phyloP scores from a whole-genome alignment of 2,797 vertebrate species.

The Miichthys miiuy region DNA sequence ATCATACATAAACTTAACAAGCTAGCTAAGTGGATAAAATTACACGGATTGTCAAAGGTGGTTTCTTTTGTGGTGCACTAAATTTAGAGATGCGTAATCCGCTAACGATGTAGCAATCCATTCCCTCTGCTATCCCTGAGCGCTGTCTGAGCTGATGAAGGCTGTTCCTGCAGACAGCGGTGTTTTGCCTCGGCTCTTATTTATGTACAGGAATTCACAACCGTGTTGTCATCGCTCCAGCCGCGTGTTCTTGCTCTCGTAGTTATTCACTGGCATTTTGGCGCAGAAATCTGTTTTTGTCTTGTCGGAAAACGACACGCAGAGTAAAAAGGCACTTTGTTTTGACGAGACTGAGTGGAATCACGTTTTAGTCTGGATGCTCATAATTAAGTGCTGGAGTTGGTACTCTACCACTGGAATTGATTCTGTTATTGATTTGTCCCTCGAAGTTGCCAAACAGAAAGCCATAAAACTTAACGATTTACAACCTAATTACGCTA shows the following conservation, averaged over 20 bases:
- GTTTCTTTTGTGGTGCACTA: slow-evolving; percentile 9
- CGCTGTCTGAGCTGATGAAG: slow-evolving; percentile 16
- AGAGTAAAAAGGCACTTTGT: slow-evolving; percentile 22
- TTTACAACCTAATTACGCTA: slow-evolving; percentile 60
- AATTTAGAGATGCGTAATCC: slow-evolving; percentile 33
- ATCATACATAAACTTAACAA: neutral
- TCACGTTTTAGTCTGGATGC: slow-evolving; percentile 17
- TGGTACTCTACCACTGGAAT: slow-evolving; percentile 34
- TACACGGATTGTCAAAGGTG: slow-evolving; percentile 18
- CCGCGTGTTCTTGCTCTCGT: neutral
- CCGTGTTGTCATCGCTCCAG: neutral
- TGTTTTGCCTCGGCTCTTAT: slow-evolving; percentile 21
- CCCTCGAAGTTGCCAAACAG: slow-evolving; percentile 1
- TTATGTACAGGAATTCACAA: slow-evolving; percentile 19
- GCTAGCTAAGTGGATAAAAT: slow-evolving; percentile 12
- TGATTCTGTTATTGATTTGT: slow-evolving; percentile 48
- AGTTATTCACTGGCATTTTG: slow-evolving; percentile 38
- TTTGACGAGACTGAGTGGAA: slow-evolving; percentile 27
- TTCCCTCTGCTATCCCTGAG: slow-evolving; percentile 12
- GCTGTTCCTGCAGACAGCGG: neutral
- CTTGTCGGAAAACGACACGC: slow-evolving; percentile 7
- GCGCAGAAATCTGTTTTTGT: slow-evolving; percentile 25
- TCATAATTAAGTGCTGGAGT: slow-evolving; percentile 17
- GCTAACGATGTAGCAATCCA: slow-evolving; percentile 15
- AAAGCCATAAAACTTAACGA: slow-evolving; percentile 31